Conservation (phyloP, 1,140 invertebrate genomes). For the Drosophila micromelanica region DNA sequence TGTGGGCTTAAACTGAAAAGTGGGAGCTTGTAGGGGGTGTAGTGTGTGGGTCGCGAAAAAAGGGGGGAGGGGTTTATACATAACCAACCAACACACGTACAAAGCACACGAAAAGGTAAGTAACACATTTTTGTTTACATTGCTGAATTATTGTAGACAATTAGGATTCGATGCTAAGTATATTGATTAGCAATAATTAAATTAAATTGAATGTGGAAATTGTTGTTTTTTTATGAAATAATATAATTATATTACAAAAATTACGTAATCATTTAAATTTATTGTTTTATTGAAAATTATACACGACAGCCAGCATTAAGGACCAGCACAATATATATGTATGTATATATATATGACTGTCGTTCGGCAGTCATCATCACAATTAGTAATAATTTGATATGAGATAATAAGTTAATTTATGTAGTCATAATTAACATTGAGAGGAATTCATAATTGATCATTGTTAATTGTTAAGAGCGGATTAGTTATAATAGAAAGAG, state of each 20-base stretch:
- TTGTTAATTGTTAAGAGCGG: conserved; percentile 32
- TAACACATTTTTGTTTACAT: conserved; percentile 45
- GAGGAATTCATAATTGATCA: conserved; percentile 40
- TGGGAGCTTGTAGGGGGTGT: too few relatives aligned
- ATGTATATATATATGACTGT: conserved; percentile 1
- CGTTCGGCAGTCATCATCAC: conserved; percentile 27
- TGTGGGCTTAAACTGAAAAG: not conserved
- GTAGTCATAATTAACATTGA: conserved; percentile 45
- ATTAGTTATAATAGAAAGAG: conserved; percentile 13
- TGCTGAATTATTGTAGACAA: conserved; percentile 53
- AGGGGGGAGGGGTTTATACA: not conserved
- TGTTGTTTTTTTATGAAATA: conserved; percentile 18
- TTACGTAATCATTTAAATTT: conserved; percentile 34
- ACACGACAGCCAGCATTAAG: conserved; percentile 26
- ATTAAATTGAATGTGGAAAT: conserved; percentile 45
- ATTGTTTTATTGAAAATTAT: conserved; percentile 25
- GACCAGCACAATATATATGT: conserved; percentile 6
- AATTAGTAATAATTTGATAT: conserved; percentile 43
- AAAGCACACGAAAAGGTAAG: conserved; percentile 52
- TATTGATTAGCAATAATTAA: conserved; percentile 61
- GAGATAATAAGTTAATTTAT: conserved; percentile 44
- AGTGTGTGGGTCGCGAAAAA: not conserved
- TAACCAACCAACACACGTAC: conserved; percentile 53
- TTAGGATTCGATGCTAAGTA: conserved; percentile 54
- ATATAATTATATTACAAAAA: conserved; percentile 38